These are phyloP conservation scores for Casuarius casuarius DNA, from an alignment of 2,113 vertebrate genomes.

Conservation along the genomic window DNA sequence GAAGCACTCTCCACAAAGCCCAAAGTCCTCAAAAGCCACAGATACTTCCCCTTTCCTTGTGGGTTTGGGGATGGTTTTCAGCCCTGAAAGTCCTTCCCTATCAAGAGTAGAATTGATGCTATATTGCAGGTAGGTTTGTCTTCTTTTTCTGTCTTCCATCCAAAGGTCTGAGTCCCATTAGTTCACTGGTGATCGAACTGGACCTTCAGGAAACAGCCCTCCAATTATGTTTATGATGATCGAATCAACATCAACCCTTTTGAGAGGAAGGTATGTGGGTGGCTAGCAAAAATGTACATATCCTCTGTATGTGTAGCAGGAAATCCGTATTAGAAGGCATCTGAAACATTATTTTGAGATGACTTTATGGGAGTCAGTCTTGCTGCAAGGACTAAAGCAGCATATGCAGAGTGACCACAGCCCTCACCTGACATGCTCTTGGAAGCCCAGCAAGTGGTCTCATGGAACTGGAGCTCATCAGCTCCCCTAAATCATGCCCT, in stretches of 20 bases:
- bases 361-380: background rate
- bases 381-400: background rate
- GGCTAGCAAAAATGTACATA: background rate
- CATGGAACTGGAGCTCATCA: background rate
- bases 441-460: background rate
- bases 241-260: background rate
- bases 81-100: background rate
- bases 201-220: background rate
- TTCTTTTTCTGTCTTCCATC: background rate
- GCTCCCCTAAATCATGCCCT: background rate
- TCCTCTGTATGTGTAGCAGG: background rate
- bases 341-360: background rate
- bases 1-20: background rate
- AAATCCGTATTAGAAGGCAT: background rate
- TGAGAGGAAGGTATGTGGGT: background rate
- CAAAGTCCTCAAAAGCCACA: constrained; percentile 1
- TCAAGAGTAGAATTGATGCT: background rate
- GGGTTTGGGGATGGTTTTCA: background rate
- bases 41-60: background rate
- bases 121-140: background rate
- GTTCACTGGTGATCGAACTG: fast-evolving
- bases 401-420: fast-evolving
- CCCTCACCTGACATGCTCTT: background rate
- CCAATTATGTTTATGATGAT: background rate
- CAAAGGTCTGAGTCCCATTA: fast-evolving